Evolutionary conservation across 2,888 invertebrate species (phyloP), one percentile per base, ranked within the genome.

Genomic region (Eupelmus urozonus): DNA sequence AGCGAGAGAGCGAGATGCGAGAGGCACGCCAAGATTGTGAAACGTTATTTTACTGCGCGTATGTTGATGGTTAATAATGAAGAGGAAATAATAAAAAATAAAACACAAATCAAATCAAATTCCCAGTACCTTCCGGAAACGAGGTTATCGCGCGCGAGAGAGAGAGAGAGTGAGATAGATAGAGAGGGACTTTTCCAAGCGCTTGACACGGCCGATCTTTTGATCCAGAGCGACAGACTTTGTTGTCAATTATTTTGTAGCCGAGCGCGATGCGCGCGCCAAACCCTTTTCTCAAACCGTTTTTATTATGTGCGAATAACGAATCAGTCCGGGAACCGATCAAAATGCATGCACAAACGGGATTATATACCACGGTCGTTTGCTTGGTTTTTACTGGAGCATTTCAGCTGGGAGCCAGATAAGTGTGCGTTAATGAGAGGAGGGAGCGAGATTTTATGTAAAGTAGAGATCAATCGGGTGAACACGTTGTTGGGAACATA

Each of bases 191-290:
- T 60, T 49, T 66, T 49, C 67, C n/a, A n/a, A 55, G 69, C 53
- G 40, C 69, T 76, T 49, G 16, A 66, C 20, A 63, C 53, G 53
- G 20, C 2, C 51, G 65, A 60, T 78, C 76, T 45, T 65, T 73
- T 55, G 45, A 76, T 72, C 76, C n/a, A 74, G 79, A 81, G 83
- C 84, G 84, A 86, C 84, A 85, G 73, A 81, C 83, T 83, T 84
- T 75, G 62, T 83, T 84, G 87, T 87, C 87, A 87, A 87, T 87
- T 87, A 87, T 85, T 87, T 86, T 84, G 78, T 86, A 86, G 34
- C 59, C 57, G 42, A 78, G 62, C 25, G 27, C 49, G 25, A 5
- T 40, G 49, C 62, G 18, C 29, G 40, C 65, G 20, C 13, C n/a
- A n/a, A n/a, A n/a, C n/a, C n/a, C 16, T 42, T 40, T 42, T 63